Percentiles rank a stretch among this genome's conserved stretches.
Evolutionary conservation across 2,113 vertebrate genomes (phyloP).

Genomic region (Crotalus horridus): DNA sequence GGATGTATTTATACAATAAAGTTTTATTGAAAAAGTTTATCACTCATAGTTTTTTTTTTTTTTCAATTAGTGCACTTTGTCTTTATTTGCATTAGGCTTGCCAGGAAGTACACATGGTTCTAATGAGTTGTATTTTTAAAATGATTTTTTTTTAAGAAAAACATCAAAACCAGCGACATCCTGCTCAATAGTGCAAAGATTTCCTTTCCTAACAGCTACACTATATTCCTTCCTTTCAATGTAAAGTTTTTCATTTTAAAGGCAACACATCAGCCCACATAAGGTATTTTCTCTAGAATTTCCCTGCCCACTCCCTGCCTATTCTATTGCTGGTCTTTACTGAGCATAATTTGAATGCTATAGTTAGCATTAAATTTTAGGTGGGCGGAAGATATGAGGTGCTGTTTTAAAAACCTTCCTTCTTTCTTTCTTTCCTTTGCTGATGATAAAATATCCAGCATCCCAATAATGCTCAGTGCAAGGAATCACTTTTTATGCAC

Average conservation of each 20-base stretch:
- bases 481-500: background rate
- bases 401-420: background rate
- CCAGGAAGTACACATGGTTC: background rate
- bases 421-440: background rate
- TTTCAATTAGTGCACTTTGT: background rate
- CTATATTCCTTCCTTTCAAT: background rate
- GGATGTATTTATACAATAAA: background rate
- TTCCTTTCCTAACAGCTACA: background rate
- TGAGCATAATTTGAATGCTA: background rate
- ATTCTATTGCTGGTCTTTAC: background rate
- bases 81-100: background rate
- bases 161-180: background rate
- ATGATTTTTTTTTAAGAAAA: background rate
- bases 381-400: background rate
- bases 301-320: background rate
- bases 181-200: background rate
- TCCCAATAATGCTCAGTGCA: background rate
- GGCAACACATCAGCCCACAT: background rate
- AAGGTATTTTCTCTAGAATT: background rate
- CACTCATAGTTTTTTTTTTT: background rate
- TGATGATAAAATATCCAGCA: background rate
- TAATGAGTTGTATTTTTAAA: background rate
- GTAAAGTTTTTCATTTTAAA: background rate
- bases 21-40: background rate
- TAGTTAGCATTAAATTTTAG: background rate